Evolutionary conservation across 2,797 vertebrate genomes (phyloP).

Genomic region (Myotis myotis): DNA sequence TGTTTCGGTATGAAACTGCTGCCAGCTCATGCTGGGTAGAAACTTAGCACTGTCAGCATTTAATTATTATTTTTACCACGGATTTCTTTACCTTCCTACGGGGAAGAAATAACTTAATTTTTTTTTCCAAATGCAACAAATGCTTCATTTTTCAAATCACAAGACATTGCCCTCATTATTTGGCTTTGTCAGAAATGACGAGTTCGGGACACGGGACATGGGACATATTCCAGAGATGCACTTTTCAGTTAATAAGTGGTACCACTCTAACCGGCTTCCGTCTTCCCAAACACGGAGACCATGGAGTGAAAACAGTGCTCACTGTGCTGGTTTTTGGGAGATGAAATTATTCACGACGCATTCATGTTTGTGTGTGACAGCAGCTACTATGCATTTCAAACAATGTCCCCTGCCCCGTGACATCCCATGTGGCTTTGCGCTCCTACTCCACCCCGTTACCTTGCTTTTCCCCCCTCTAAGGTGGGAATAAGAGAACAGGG

Average conservation of each 20-base stretch:
- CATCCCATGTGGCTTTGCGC: not conserved
- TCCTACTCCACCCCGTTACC: not conserved
- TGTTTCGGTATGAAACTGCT: conserved; percentile 82
- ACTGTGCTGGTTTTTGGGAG: not conserved
- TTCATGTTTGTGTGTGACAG: not conserved
- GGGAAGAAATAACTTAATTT: conserved; percentile 81
- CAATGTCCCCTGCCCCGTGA: not conserved
- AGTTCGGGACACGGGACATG: not conserved
- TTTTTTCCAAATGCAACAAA: conserved; percentile 26
- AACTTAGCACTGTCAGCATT: conserved; percentile 86
- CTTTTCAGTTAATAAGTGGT: not conserved
- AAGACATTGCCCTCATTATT: conserved; percentile 48
- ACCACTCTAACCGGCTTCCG: not conserved
- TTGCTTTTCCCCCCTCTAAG: not conserved
- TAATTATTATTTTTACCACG: conserved; percentile 88
- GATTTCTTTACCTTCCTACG: conserved; percentile 85
- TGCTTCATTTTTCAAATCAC: conserved; percentile 74
- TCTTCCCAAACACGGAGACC: not conserved
- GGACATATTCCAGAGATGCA: not conserved
- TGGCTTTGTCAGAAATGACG: conserved; percentile 65
- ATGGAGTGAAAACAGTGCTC: not conserved
- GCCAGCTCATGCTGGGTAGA: conserved; percentile 83
- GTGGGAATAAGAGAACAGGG: not conserved
- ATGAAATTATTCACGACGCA: not conserved
- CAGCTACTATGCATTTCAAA: not conserved